Evolutionary conservation across 2,888 invertebrate genomes (phyloP), one percentile per base, ranked within the genome.

Genomic region (Theretra japonica): DNA sequence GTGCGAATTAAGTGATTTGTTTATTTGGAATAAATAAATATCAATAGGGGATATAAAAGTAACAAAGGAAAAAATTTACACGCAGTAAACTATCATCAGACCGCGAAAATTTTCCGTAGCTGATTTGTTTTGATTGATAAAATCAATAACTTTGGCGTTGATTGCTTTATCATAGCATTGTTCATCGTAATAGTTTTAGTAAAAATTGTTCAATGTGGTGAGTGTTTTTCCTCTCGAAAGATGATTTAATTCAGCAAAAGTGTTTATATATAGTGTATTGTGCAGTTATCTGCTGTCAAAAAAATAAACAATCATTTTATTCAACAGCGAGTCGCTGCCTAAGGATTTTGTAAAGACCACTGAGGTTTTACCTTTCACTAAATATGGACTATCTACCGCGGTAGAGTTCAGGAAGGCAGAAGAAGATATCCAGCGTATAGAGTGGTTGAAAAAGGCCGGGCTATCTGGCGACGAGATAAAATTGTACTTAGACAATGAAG

Each of bases 391-490:
- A 72, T 90, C 90, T 19, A 88, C 92, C 15, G 82, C 93, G 48
- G 80, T 91, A 77, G 90, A 95, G 74, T 95, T 95, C 77, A 83
- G 88, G 73, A 85, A 89, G 71, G 87, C 87, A 1, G 88, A 94
- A 74, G 83, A 89, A 53, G 72, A 72, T 7, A 30, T 72, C 8
- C 50, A 53, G 59, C 83, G 90, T 77, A 79, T 90, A 58, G 95
- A 95, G 83, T 86, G 86, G 81, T 79, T 95, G 69, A 95, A 92
- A 77, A 91, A 89, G 69, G 89, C 88, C 58, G 95, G 95, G 50
- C 83, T 95, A 6, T 87, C 91, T 5, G 83, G 87, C 69, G 92
- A 95, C 6, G 95, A 95, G 84, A 90, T 95, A 25, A 88, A 93
- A 77, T 75, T 95, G n/a, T 93, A 93, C 69, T 84, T 89, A 59